A percentile compares a stretch with the other conserved stretches of the same genome.
These are phyloP conservation scores for Crotophaga sulcirostris DNA, from an alignment of 2,113 vertebrate species.

Conservation along the genomic window DNA sequence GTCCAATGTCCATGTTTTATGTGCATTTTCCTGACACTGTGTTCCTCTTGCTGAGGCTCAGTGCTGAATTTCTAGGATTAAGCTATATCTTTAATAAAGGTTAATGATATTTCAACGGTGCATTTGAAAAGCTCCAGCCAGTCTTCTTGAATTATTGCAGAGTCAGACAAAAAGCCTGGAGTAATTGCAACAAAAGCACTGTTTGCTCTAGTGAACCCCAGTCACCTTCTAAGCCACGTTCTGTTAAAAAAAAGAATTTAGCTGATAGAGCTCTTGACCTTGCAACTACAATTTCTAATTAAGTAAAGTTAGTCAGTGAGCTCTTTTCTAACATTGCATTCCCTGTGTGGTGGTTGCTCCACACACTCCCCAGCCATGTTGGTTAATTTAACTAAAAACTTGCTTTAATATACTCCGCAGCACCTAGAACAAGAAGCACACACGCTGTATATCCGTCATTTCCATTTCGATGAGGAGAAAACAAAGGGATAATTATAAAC, in stretches of 20 bases:
- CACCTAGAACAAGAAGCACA: constrained; percentile 60
- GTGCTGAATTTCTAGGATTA: background rate
- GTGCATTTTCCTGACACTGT: background rate
- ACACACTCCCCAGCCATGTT: background rate
- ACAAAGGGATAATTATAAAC: constrained; percentile 85
- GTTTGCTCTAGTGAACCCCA: background rate
- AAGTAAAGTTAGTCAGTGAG: constrained; percentile 2
- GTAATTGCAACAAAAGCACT: background rate
- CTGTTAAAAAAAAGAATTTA: constrained; percentile 5
- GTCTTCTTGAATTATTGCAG: background rate
- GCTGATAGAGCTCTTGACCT: background rate
- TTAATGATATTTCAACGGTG: background rate
- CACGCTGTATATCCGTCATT: constrained; percentile 32
- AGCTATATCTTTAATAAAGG: background rate
- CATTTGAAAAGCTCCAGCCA: background rate
- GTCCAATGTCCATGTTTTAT: background rate
- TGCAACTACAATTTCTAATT: constrained; percentile 4
- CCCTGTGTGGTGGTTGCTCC: background rate
- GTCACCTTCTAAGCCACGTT: background rate
- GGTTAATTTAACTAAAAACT: constrained; percentile 32
- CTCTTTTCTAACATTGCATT: background rate
- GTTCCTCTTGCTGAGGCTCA: background rate
- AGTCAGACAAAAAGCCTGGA: background rate
- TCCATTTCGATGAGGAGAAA: constrained; percentile 67
- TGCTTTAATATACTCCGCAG: background rate